Evolutionary conservation across 2,113 vertebrate species (phyloP).

Genomic region (Burhinus oedicnemus): DNA sequence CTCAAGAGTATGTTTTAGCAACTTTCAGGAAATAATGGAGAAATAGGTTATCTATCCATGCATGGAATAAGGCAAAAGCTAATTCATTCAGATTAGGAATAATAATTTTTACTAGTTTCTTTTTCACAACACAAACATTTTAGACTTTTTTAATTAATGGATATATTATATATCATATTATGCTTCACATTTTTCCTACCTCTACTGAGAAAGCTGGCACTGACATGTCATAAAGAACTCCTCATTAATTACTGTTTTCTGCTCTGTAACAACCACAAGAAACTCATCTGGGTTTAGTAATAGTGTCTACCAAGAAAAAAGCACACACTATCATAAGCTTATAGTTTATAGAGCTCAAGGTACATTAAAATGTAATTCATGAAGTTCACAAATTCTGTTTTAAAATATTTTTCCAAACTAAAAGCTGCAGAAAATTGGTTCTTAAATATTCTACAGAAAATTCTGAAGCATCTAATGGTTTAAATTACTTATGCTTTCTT

Average conservation of each 20-base stretch:
- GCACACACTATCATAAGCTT: slow-evolving; percentile 71
- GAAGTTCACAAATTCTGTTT: slow-evolving; percentile 74
- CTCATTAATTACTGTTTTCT: slow-evolving; percentile 63
- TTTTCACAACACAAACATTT: slow-evolving; percentile 84
- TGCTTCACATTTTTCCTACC: slow-evolving; percentile 78
- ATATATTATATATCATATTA: slow-evolving; percentile 77
- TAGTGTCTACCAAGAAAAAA: slow-evolving; percentile 64
- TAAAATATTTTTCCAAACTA: slow-evolving; percentile 82
- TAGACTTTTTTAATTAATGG: slow-evolving; percentile 77
- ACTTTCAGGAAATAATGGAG: slow-evolving; percentile 78
- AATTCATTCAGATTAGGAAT: slow-evolving; percentile 80
- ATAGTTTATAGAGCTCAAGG: slow-evolving; percentile 72
- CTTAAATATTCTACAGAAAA: slow-evolving; percentile 80
- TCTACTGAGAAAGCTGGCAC: slow-evolving; percentile 82
- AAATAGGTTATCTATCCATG: slow-evolving; percentile 90
- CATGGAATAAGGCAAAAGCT: slow-evolving; percentile 91
- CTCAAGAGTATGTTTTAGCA: slow-evolving; percentile 68
- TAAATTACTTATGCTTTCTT: slow-evolving; percentile 80
- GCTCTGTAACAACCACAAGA: slow-evolving; percentile 63
- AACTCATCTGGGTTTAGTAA: slow-evolving; percentile 58
- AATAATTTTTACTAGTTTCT: slow-evolving; percentile 79
- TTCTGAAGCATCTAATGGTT: slow-evolving; percentile 76
- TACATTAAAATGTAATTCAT: slow-evolving; percentile 73
- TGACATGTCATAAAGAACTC: slow-evolving; percentile 72
- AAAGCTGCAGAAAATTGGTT: slow-evolving; percentile 84